Base-by-base conservation (phyloP, 2,113 vertebrate species). In the Pagrus major region DNA sequence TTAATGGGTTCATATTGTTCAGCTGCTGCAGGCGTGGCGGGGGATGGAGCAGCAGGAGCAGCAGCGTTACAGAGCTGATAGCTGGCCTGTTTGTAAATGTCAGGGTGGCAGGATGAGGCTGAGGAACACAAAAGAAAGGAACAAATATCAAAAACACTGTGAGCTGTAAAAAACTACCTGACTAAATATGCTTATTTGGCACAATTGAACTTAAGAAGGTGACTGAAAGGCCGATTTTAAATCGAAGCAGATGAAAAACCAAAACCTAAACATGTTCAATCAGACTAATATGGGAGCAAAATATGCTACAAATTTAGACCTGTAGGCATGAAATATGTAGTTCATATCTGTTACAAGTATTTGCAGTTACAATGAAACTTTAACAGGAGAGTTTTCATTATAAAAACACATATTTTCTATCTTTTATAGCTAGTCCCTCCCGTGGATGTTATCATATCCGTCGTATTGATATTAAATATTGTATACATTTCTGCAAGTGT, bases 81-180 rank as follows among this genome's bases (percentile, higher is more conserved):
- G 25, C 18, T 29, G 14, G 35, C 5, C 49, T 76, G 76, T 67
- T 58, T 37, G 10, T n/a, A 25, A 47, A 55, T 44, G 29, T 58
- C 41, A 29, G 0, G n/a, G 25, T 63, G 60, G 39, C 71, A 31
- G 35, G 49, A 41, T 20, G 65, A 44, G 6, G 5, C 87, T 90
- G 54, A 67, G 44, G 59, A 41, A 71, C 1, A 59, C 0, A 54
- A 52, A 47, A 69, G 15, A 46, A 42, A 55, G 16, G 41, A 25
- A 41, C 16, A 47, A 23, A 0, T 39, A 61, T n/a, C 0, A 42
- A 3, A 58, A 44, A 2, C 20, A n/a, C 5, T 49, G 9, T 20
- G n/a, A 10, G n/a, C 15, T 60, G 20, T 33, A 41, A 37, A 68
- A 42, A 27, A 31, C 16, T 9, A 31, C 14, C 23, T 58, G 20